These are phyloP conservation scores for Harlomillsia oculata DNA, from an alignment of 1,140 invertebrate genomes.

Conservation along the genomic window DNA sequence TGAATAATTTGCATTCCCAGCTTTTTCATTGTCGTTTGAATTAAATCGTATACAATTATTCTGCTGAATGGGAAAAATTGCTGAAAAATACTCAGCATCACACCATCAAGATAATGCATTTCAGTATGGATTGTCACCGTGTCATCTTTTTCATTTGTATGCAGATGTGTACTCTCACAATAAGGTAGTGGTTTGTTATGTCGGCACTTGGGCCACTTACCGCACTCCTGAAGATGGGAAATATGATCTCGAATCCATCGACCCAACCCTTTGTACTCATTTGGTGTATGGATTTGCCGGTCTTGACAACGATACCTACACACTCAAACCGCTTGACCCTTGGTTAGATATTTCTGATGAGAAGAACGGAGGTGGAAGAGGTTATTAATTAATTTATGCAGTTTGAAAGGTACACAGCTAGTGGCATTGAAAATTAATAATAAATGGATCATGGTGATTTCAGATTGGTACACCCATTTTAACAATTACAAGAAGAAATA, in stretches of 20 bases:
- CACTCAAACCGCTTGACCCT: conserved; percentile 58
- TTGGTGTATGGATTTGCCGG: conserved; percentile 80
- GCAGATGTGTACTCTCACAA: conserved; percentile 40
- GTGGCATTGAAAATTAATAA: neutral
- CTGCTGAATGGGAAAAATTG: too few relatives aligned
- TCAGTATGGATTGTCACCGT: too few relatives aligned
- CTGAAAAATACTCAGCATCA: too few relatives aligned
- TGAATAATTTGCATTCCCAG: too few relatives aligned
- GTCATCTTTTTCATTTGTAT: conserved; percentile 13
- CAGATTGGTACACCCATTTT: conserved; percentile 57
- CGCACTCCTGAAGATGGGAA: conserved; percentile 48
- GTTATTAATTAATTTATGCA: conserved; percentile 17
- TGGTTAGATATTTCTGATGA: conserved; percentile 62
- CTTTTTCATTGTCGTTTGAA: too few relatives aligned
- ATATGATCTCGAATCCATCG: conserved; percentile 42
- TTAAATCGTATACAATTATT: too few relatives aligned
- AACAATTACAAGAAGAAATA: conserved; percentile 56
- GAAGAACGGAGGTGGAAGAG: conserved; percentile 49
- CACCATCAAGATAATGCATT: too few relatives aligned
- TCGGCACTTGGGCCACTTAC: conserved; percentile 67
- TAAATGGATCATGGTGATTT: conserved; percentile 19
- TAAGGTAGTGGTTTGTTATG: conserved; percentile 66
- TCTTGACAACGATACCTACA: conserved; percentile 51
- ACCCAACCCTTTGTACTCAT: conserved; percentile 73
- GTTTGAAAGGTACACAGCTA: neutral